Evolutionary conservation across 2,888 invertebrate species (phyloP).

Genomic region (Phyllotreta cruciferae): DNA sequence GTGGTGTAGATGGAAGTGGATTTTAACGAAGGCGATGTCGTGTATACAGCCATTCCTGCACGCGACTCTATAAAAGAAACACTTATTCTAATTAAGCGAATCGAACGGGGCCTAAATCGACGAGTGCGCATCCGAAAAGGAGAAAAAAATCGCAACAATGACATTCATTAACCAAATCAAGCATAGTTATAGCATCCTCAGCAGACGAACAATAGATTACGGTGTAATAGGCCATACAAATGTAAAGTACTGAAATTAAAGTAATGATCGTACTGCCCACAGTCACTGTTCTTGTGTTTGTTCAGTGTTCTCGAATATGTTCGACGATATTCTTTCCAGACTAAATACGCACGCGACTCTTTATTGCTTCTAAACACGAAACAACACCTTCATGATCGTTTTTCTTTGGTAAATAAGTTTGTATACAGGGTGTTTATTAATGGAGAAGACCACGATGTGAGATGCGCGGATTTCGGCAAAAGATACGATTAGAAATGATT

Average conservation of each 20-base stretch:
- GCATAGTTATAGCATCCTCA: constrained; percentile 20
- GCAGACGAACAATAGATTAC: constrained; percentile 42
- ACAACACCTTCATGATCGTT: neutral
- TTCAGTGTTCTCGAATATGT: constrained; percentile 19
- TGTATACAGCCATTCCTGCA: no score
- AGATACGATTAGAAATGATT: no score
- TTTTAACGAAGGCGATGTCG: no score
- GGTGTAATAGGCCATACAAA: constrained; percentile 48
- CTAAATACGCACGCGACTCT: constrained; percentile 6
- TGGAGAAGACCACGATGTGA: no score
- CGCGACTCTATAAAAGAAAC: no score
- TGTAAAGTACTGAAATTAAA: constrained; percentile 49
- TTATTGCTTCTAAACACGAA: constrained; percentile 16
- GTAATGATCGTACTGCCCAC: constrained; percentile 42
- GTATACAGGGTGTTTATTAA: no score
- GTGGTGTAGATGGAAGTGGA: no score
- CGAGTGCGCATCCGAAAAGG: neutral
- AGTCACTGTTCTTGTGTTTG: constrained; percentile 23
- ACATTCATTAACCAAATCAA: constrained; percentile 13
- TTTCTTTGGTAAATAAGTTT: no score
- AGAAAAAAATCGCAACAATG: constrained; percentile 6
- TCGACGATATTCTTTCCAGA: constrained; percentile 3
- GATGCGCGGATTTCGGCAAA: no score
- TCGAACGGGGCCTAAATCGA: no score
- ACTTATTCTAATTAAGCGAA: no score